A percentile compares a stretch with the other conserved stretches of the same genome.
These are phyloP conservation scores for Gandaritis pyraliata DNA, from an alignment of 2,888 invertebrate genomes.

Conservation along the genomic window DNA sequence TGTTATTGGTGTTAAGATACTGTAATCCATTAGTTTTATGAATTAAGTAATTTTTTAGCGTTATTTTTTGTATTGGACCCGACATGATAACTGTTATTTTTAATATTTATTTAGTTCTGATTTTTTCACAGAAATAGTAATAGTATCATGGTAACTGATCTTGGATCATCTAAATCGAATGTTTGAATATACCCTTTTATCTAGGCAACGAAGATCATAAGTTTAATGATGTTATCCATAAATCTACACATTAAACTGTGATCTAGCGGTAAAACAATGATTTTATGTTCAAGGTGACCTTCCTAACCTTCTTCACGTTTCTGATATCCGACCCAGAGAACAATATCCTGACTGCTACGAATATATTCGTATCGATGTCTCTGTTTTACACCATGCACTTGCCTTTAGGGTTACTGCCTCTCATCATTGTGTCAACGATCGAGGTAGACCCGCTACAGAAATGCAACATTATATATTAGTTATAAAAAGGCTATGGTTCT, in stretches of 20 bases:
- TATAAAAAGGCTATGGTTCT: conserved; percentile 67
- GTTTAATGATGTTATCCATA: conserved; percentile 18
- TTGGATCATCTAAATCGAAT: neutral
- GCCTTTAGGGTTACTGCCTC: conserved; percentile 92
- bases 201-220: conserved; percentile 16
- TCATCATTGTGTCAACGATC: conserved; percentile 88
- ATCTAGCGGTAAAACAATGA: conserved; percentile 28
- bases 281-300: conserved; percentile 87
- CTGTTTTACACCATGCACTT: conserved; percentile 94
- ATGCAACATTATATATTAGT: conserved; percentile 38
- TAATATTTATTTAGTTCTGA: too few relatives aligned
- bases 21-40: conserved; percentile 22
- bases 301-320: conserved; percentile 93
- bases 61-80: neutral
- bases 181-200: conserved; percentile 8
- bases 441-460: conserved; percentile 86
- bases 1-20: conserved; percentile 33
- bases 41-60: conserved; percentile 14
- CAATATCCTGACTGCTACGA: conserved; percentile 91
- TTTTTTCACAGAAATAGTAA: too few relatives aligned
- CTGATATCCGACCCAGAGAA: conserved; percentile 87
- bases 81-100: too few relatives aligned
- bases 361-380: conserved; percentile 94
- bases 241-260: conserved; percentile 5
- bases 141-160: neutral